phyloP scores from a whole-genome alignment of 2,113 vertebrate genomes.

The Menura novaehollandiae region DNA sequence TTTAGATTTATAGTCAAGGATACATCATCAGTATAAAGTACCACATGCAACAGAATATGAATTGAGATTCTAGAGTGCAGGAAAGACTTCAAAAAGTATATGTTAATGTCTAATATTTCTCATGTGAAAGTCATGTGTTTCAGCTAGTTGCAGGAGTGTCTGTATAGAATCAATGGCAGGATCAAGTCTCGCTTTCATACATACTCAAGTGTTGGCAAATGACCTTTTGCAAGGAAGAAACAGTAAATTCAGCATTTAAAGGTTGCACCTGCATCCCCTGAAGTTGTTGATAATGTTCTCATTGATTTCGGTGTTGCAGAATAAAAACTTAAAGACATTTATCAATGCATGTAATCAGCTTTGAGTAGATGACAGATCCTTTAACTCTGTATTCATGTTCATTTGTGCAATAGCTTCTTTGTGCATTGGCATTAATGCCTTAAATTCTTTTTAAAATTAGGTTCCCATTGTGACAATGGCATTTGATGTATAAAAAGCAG shows the following conservation, averaged over 20 bases:
- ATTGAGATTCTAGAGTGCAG: neutral
- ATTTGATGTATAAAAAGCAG: neutral
- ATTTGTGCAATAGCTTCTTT: neutral
- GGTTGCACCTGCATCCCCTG: neutral
- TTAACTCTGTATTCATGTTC: neutral
- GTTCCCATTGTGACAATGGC: neutral
- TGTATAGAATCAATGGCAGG: neutral
- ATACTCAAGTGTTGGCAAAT: neutral
- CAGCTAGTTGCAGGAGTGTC: neutral
- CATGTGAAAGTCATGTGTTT: neutral
- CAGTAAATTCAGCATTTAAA: neutral
- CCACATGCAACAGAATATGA: neutral
- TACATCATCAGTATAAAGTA: neutral
- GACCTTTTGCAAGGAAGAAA: neutral
- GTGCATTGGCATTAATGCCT: neutral
- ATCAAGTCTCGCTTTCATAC: neutral
- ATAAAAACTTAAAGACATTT: neutral
- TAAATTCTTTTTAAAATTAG: neutral
- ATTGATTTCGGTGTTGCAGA: neutral
- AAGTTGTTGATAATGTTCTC: neutral
- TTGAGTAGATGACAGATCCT: neutral
- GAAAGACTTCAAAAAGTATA: neutral
- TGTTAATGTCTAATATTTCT: neutral
- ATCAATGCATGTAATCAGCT: neutral
- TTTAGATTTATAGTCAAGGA: neutral